Conservation (phyloP, 2,888 invertebrate species). For the Sarcophaga carnaria region DNA sequence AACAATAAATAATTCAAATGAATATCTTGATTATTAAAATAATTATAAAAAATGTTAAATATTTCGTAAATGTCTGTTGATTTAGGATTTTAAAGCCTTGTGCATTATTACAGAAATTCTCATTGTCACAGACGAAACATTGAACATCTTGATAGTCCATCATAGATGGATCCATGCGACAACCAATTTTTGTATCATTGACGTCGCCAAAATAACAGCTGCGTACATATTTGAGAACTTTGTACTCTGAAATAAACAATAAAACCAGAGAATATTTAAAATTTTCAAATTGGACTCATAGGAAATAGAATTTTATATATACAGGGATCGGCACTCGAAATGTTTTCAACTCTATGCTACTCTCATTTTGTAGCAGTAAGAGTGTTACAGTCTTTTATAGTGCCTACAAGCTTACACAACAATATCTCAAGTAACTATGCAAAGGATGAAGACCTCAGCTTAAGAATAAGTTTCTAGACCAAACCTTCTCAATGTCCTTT, state of each 20-base stretch:
- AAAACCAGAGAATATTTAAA: no score
- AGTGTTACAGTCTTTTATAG: no score
- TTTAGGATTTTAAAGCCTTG: constrained; percentile 7
- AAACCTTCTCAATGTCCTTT: no score
- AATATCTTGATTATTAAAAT: constrained; percentile 38
- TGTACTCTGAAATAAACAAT: constrained; percentile 72
- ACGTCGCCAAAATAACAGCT: constrained; percentile 78
- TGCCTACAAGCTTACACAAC: no score
- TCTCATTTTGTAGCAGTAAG: no score
- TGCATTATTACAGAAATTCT: constrained; percentile 75
- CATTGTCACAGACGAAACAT: constrained; percentile 76
- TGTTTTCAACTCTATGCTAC: no score
- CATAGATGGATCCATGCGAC: constrained; percentile 75
- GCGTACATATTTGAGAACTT: constrained; percentile 74
- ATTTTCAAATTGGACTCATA: no score
- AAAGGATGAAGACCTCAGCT: no score
- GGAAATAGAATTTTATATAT: no score
- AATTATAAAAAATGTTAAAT: constrained; percentile 26
- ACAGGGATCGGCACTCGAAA: no score
- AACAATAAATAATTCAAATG: not conserved
- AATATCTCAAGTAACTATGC: no score
- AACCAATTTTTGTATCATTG: constrained; percentile 76
- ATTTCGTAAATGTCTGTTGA: constrained; percentile 9
- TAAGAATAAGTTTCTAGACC: no score
- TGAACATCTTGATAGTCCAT: constrained; percentile 72